Conservation (phyloP, 2,113 vertebrate genomes). For the Hystrix cristata region DNA sequence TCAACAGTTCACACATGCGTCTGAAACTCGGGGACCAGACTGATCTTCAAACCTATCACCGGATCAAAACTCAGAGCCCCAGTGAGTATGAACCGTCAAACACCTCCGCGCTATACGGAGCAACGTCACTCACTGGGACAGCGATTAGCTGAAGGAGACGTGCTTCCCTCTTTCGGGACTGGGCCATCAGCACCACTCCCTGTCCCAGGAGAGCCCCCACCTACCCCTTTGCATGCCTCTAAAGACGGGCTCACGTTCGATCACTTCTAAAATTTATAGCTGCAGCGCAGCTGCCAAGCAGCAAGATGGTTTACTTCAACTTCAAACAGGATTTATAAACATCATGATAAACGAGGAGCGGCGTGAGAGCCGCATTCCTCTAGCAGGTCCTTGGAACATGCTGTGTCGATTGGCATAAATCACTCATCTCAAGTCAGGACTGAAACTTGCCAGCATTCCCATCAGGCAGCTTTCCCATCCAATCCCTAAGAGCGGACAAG, state of each 20-base stretch:
- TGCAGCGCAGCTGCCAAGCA: not conserved
- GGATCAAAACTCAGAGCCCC: conserved; percentile 20
- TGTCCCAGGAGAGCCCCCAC: not conserved
- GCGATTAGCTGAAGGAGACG: not conserved
- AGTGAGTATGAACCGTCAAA: not conserved
- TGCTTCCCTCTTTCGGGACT: not conserved
- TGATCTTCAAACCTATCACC: not conserved
- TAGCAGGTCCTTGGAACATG: not conserved
- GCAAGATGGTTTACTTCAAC: conserved; percentile 39
- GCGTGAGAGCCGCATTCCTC: not conserved
- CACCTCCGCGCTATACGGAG: not conserved
- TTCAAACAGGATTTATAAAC: conserved; percentile 74
- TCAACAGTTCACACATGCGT: not conserved
- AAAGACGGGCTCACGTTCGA: not conserved
- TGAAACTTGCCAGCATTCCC: not conserved
- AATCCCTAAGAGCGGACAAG: not conserved
- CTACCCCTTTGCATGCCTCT: not conserved
- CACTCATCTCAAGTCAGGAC: not conserved
- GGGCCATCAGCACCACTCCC: not conserved
- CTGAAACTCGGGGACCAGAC: not conserved
- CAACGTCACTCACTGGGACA: not conserved
- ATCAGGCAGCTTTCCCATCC: not conserved
- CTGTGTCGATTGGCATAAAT: not conserved
- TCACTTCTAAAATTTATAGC: not conserved
- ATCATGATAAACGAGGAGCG: conserved; percentile 55